Evolutionary conservation across 1,140 invertebrate genomes (phyloP).

Genomic region (Tetramorium parvispinum): DNA sequence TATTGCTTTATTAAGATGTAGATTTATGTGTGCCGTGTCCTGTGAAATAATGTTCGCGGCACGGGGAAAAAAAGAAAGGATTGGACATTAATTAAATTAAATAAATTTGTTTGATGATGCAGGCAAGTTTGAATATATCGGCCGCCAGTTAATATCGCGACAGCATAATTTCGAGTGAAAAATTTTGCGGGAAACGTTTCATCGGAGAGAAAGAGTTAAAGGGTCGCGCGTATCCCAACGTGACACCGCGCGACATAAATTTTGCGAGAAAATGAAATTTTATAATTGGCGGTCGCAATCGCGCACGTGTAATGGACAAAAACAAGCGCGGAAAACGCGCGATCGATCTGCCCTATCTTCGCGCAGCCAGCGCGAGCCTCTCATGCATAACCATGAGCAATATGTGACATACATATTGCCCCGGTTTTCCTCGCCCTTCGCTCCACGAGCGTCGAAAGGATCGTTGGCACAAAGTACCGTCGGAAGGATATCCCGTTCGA

Average conservation of each 20-base stretch:
- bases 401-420: constrained; percentile 78
- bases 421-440: constrained; percentile 65
- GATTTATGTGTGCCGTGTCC: not conserved
- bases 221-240: not conserved
- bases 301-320: constrained; percentile 22
- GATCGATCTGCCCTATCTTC: constrained; percentile 80
- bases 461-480: constrained; percentile 82
- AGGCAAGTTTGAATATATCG: not conserved
- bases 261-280: constrained; percentile 33
- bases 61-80: not conserved
- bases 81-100: not conserved
- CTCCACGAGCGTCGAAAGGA: constrained; percentile 73
- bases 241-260: not conserved
- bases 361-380: constrained; percentile 64
- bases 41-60: not conserved
- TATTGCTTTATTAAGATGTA: constrained; percentile 10
- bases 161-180: not conserved
- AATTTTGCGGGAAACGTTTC: not conserved
- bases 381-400: constrained; percentile 83
- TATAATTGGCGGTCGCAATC: constrained; percentile 35
- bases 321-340: constrained; percentile 68
- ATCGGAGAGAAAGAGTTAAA: not conserved
- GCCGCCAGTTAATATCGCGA: not conserved
- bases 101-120: constrained; percentile 6
- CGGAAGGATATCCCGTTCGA: constrained; percentile 79